These are phyloP conservation scores for Cynodonichthys magdalenae DNA, from an alignment of 2,797 vertebrate genomes.

Conservation along the genomic window DNA sequence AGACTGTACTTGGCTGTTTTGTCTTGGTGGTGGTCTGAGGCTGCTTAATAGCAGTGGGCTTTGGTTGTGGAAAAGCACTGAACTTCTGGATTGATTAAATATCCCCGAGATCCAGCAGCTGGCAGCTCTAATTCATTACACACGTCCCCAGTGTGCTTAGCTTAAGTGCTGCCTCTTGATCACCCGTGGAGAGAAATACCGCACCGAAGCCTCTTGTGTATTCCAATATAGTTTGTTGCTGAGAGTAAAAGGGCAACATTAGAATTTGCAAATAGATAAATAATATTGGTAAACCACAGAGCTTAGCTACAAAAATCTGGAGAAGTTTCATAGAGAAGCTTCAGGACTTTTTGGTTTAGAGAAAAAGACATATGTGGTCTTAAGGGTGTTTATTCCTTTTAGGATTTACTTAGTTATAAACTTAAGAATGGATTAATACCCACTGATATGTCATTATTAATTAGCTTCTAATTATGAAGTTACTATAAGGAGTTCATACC, in stretches of 20 bases:
- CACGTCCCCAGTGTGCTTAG: constrained; percentile 44
- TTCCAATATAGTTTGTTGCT: constrained; percentile 47
- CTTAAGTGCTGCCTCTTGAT: constrained; percentile 45
- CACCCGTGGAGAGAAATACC: constrained; percentile 57
- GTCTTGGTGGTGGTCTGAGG: constrained; percentile 68
- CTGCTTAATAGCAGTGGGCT: constrained; percentile 57
- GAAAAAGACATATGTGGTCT: constrained; percentile 44
- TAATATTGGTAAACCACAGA: constrained; percentile 56
- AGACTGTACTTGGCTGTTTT: constrained; percentile 52
- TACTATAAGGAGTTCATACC: constrained; percentile 15
- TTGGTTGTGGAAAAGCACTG: constrained; percentile 62
- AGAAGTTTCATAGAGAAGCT: constrained; percentile 38
- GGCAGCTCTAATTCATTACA: constrained; percentile 63
- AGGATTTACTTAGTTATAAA: constrained; percentile 35
- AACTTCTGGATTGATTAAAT: constrained; percentile 61
- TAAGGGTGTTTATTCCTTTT: constrained; percentile 29
- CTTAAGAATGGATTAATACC: constrained; percentile 38
- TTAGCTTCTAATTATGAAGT: constrained; percentile 32
- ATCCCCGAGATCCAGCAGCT: constrained; percentile 56
- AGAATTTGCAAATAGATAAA: constrained; percentile 65
- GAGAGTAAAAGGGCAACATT: constrained; percentile 29
- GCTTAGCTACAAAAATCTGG: constrained; percentile 35
- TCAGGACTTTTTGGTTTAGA: constrained; percentile 39
- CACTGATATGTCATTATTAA: constrained; percentile 41
- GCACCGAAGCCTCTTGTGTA: constrained; percentile 54